phyloP scores from a whole-genome alignment of 2,113 vertebrate genomes.

The Murina feae region DNA sequence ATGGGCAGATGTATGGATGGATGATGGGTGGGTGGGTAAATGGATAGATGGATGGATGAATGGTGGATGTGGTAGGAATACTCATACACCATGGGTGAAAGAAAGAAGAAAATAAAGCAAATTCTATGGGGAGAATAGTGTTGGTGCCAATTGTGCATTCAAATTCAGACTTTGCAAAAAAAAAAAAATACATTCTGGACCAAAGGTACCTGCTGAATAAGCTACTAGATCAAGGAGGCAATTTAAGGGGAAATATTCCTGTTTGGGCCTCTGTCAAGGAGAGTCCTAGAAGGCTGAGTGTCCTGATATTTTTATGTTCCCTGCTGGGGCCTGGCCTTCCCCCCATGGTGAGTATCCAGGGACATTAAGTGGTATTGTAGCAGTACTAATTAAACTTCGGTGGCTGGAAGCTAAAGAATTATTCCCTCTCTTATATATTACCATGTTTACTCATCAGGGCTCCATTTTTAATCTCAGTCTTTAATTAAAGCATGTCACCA shows the following conservation, averaged over 20 bases:
- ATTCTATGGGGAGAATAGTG: neutral
- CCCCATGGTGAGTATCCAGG: neutral
- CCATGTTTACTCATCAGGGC: slow-evolving; percentile 30
- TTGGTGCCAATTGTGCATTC: neutral
- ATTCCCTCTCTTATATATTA: neutral
- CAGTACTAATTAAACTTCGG: slow-evolving; percentile 44
- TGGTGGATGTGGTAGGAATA: neutral
- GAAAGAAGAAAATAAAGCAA: neutral
- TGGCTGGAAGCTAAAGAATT: slow-evolving; percentile 25
- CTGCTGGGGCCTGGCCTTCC: neutral
- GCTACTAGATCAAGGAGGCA: neutral
- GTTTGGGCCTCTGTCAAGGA: neutral
- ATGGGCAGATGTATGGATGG: neutral
- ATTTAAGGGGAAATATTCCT: neutral
- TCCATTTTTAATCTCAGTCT: slow-evolving; percentile 49
- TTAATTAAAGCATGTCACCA: slow-evolving; percentile 47
- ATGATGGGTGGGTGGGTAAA: neutral
- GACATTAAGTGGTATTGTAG: neutral
- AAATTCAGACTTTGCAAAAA: neutral
- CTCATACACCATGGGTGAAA: neutral
- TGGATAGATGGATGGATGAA: neutral
- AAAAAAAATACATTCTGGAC: neutral
- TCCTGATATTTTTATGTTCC: neutral
- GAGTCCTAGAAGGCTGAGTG: neutral
- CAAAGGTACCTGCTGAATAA: neutral